Evolutionary conservation across 1,140 invertebrate species (phyloP), one percentile per base, ranked within the genome.

Genomic region (Diabrotica undecimpunctata): DNA sequence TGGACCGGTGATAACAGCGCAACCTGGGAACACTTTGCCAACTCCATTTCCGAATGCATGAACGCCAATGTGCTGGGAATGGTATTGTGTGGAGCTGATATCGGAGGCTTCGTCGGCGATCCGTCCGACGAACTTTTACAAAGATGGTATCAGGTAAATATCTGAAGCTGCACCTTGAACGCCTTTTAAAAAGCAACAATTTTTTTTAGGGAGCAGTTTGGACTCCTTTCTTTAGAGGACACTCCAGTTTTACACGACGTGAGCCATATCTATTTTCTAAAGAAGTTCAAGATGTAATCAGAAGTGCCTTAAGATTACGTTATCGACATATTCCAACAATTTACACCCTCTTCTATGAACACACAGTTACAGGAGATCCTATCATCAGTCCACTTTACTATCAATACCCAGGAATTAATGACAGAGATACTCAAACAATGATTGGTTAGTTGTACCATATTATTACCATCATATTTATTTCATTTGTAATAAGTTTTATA

Each of bases 1-100:
- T 99, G 97, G 97, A 99, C 97, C 0, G 97, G 97, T 5, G 97
- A 99, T 78, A 99, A 99, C 75, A 84, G 84, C 54, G 96, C 92
- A 0, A 91, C 97, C 36, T 99, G 96, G 96, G 81, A 83, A n/a
- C 95, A 97, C 81, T 81, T 99, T n/a, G 86, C 89, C 65, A 85
- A 88, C 5, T 88, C 91, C 5, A 86, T 95, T 53, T 93, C 95
- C 0, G 98, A 98, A 96, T 90, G 97, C 72, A 79, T 99, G 2
- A 93, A 92, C 0, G 77, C 97, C 1, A 88, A 90, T 12, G 81
- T 97, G 5, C 84, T 90, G n/a, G 97, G 97, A 0, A 88, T 97
- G 67, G 90, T 92, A 0, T 95, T 97, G 78, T 94, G 93, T 77
- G 97, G 97, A 7, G 94, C 96, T 50, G 97, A 99, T 82, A 88